A percentile compares a stretch with the other conserved stretches of the same genome.
Evolutionary conservation across 2,113 vertebrate species (phyloP).

Genomic region (Felis catus): F.catus_Fca126_mat1.0 CM031420.1:134476501-134477000

Average conservation of each 20-base stretch:
- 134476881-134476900: neutral
- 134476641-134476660: neutral
- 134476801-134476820: slow-evolving; percentile 3
- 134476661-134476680: neutral
- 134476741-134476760: slow-evolving; percentile 8
- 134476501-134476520: neutral
- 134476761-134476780: slow-evolving; percentile 21
- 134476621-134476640: slow-evolving; percentile 36
- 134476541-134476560: neutral
- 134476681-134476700: neutral
- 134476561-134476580: neutral
- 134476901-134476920: neutral
- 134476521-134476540: neutral
- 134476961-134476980: neutral
- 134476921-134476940: neutral
- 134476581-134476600: neutral
- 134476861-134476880: slow-evolving; percentile 6
- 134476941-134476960: neutral
- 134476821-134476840: neutral
- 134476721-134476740: slow-evolving; percentile 17
- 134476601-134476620: neutral
- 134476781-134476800: slow-evolving; percentile 52
- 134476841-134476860: neutral
- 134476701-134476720: slow-evolving; percentile 12
- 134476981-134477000: too few relatives aligned